Percentiles rank a stretch among this genome's conserved stretches.
Evolutionary conservation across 2,888 invertebrate species (phyloP).

Genomic region (Pseudococcus viburni): DNA sequence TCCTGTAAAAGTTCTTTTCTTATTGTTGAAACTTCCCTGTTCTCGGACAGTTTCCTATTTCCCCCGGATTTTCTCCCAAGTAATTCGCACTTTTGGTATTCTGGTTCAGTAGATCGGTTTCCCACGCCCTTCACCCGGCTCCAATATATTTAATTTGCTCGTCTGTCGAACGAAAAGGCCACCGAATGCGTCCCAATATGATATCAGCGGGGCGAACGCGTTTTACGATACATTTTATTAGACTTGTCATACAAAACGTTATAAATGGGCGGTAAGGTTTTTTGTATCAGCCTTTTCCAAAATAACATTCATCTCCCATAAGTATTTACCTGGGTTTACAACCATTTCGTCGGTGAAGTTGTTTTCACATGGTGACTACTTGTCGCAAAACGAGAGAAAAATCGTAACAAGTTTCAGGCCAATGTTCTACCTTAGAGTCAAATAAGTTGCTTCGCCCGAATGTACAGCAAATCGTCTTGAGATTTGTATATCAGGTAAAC

Average conservation of each 20-base stretch:
- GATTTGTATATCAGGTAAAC: too few relatives aligned
- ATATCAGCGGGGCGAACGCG: background rate
- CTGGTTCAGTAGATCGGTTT: background rate
- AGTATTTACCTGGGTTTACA: background rate
- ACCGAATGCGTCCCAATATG: background rate
- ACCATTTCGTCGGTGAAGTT: background rate
- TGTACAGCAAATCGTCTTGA: too few relatives aligned
- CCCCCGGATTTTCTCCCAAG: background rate
- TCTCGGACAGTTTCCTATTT: background rate
- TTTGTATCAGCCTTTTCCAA: background rate
- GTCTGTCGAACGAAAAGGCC: background rate
- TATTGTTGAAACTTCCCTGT: background rate
- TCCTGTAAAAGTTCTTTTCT: background rate
- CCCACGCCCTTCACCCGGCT: background rate
- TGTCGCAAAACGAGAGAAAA: too few relatives aligned
- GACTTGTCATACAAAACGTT: slow-evolving; percentile 2
- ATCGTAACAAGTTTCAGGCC: too few relatives aligned
- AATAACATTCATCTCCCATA: background rate
- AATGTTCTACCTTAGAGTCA: too few relatives aligned
- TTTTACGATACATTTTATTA: slow-evolving; percentile 13
- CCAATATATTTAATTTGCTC: slow-evolving; percentile 3
- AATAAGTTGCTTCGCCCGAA: too few relatives aligned
- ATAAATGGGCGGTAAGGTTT: slow-evolving; percentile 4
- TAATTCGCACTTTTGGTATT: slow-evolving; percentile 27
- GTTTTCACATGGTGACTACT: too few relatives aligned